Base-by-base conservation (phyloP, 2,113 vertebrate species). In the Eclectus roratus region DNA sequence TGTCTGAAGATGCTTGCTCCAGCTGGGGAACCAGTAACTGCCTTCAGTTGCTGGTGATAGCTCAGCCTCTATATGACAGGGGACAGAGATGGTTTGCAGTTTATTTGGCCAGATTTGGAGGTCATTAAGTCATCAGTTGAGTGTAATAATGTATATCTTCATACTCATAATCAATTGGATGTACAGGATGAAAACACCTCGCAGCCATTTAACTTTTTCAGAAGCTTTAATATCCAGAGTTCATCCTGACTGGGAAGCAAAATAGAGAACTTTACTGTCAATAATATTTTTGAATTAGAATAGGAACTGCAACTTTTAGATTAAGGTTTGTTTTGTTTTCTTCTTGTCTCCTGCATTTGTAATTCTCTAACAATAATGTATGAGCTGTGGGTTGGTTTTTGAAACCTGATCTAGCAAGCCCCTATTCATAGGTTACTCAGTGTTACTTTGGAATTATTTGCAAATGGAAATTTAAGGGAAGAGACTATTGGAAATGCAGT, bases 1-100 rank as follows among this genome's bases (percentile, higher is more conserved):
- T 60, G 46, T 21, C 47, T 86, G 39, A 53, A 83, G 72, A 80
- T 11, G 9, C 9, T 78, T 74, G 39, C 31, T 56, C 28, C 33
- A 73, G 43, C 33, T 0, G 0, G 14, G 23, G 6, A 56, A n/a
- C 0, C 0, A 1, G n/a, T 44, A 49, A 63, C 31, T 4, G 3
- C 56, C 52, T 73, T 43, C 33, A 31, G 11, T 12, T 70, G 23
- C 39, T 73, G 35, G 12, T 17, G 33, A 55, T 39, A 43, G 29
- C 25, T 81, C 41, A 58, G 19, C 2, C 8, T 52, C 16, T 56
- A 69, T 52, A 28, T 31, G 33, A 39, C 19, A 43, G 18, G 16
- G 19, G 25, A 49, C 49, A 20, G 3, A 80, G 18, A 66, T 8
- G 7, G 20, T n/a, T 65, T 71, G 11, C 9, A 1, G 11, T 49